A percentile compares a stretch with the other conserved stretches of the same genome.
phyloP scores from a whole-genome alignment of 2,888 invertebrate genomes.

The Mesodorylaimus sp. region DNA sequence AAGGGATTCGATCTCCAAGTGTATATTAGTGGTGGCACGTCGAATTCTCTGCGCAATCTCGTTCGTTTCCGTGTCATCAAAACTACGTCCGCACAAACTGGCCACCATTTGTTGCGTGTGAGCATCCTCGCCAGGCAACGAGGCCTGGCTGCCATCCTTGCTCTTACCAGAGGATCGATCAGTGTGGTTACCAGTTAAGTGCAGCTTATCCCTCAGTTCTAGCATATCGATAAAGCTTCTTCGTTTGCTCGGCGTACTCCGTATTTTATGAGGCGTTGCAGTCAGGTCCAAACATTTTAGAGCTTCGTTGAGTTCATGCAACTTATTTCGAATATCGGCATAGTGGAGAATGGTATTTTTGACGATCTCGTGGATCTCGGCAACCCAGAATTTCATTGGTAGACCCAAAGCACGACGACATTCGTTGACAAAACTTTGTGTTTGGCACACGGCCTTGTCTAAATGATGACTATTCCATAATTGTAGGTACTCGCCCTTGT shows the following conservation, averaged over 20 bases:
- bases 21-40: slow-evolving; percentile 28
- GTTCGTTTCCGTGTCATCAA: slow-evolving; percentile 30
- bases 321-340: slow-evolving; percentile 26
- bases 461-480: slow-evolving; percentile 28
- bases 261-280: slow-evolving; percentile 29
- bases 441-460: slow-evolving; percentile 28
- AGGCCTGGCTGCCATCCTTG: slow-evolving; percentile 24
- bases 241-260: slow-evolving; percentile 26
- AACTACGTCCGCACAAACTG: slow-evolving; percentile 28
- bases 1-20: slow-evolving; percentile 28
- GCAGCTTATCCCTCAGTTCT: slow-evolving; percentile 20
- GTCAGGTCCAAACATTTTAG: slow-evolving; percentile 28
- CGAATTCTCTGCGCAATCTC: slow-evolving; percentile 29
- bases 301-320: slow-evolving; percentile 28
- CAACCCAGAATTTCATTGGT: slow-evolving; percentile 31
- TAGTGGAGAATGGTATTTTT: slow-evolving; percentile 29
- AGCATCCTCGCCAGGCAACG: slow-evolving; percentile 28
- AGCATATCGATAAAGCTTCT: slow-evolving; percentile 28
- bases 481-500: slow-evolving; percentile 29
- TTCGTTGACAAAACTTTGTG: slow-evolving; percentile 29
- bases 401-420: slow-evolving; percentile 27
- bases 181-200: not conserved
- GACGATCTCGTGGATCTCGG: slow-evolving; percentile 30
- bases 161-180: not conserved
- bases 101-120: slow-evolving; percentile 30